Evolutionary conservation across 92 coral and sea anemone species (phyloP).

Genomic region (Anthopleura xanthogrammica): DNA sequence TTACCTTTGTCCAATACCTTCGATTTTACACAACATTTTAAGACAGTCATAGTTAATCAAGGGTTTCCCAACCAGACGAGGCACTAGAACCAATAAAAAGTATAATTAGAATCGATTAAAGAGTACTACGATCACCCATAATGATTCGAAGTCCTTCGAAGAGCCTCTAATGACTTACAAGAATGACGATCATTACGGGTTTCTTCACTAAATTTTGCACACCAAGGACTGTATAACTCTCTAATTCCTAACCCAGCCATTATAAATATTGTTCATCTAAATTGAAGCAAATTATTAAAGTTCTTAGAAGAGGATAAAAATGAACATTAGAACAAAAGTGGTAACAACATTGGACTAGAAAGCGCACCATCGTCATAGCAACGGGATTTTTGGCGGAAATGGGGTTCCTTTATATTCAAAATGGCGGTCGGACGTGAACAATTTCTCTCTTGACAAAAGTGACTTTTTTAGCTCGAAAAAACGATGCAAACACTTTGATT

Average conservation of each 20-base stretch:
- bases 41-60: slow-evolving; percentile 67
- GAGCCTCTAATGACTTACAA: slow-evolving; percentile 48
- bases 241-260: slow-evolving; percentile 39
- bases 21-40: slow-evolving; percentile 71
- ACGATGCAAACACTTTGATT: background rate
- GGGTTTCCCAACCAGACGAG: slow-evolving; percentile 81
- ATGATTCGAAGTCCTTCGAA: background rate
- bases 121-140: no score
- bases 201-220: slow-evolving; percentile 75
- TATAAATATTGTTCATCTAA: background rate
- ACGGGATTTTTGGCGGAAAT: slow-evolving; percentile 4
- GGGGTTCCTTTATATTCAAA: slow-evolving; percentile 50
- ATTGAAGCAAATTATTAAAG: background rate
- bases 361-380: slow-evolving; percentile 31
- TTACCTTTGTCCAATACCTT: slow-evolving; percentile 86
- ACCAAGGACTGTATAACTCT: slow-evolving; percentile 68
- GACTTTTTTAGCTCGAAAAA: slow-evolving; percentile 1
- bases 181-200: slow-evolving; percentile 68
- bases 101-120: background rate
- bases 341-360: background rate
- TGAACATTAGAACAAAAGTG: background rate
- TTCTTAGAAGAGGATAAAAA: background rate
- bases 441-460: slow-evolving; percentile 1
- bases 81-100: slow-evolving; percentile 47
- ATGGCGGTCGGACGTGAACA: slow-evolving; percentile 73